These are phyloP conservation scores for Mycetomoellerius zeteki DNA, from an alignment of 1,140 invertebrate genomes.

Conservation along the genomic window DNA sequence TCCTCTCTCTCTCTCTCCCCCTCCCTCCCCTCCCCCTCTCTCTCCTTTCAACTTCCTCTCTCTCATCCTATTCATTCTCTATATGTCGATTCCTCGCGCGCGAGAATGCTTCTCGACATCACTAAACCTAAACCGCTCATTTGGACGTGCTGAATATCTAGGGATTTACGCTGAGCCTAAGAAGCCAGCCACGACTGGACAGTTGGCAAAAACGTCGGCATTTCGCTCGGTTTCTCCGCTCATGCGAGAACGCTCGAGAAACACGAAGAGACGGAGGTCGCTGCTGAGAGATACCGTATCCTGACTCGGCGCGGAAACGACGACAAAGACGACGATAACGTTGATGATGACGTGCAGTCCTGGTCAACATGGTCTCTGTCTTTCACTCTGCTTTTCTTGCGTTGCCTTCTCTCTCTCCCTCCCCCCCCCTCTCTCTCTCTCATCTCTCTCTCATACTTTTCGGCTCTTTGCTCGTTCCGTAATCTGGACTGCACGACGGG, in stretches of 20 bases:
- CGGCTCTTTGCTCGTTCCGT: constrained; percentile 79
- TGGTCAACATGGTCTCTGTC: constrained; percentile 51
- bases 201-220: constrained; percentile 51
- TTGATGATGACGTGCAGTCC: constrained; percentile 46
- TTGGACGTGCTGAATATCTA: constrained; percentile 24
- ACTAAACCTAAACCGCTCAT: constrained; percentile 52
- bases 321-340: constrained; percentile 58
- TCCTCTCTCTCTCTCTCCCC: not conserved
- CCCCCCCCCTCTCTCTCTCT: too few species aligned
- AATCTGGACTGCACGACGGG: constrained; percentile 82
- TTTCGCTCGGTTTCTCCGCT: constrained; percentile 54
- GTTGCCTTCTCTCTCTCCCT: constrained; percentile 60
- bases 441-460: constrained; percentile 55
- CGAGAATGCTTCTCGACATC: constrained; percentile 37
- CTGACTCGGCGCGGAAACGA: constrained; percentile 57
- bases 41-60: not conserved
- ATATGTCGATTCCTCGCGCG: not conserved
- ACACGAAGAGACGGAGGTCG: not conserved
- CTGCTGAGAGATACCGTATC: constrained; percentile 46
- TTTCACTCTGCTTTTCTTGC: constrained; percentile 40
- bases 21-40: not conserved
- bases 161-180: constrained; percentile 9
- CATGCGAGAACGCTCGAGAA: constrained; percentile 28
- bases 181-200: not conserved
- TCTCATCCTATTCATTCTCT: not conserved